Evolutionary conservation across 2,797 vertebrate genomes (phyloP), one percentile per base, ranked within the genome.

Genomic region (Sparus aurata): DNA sequence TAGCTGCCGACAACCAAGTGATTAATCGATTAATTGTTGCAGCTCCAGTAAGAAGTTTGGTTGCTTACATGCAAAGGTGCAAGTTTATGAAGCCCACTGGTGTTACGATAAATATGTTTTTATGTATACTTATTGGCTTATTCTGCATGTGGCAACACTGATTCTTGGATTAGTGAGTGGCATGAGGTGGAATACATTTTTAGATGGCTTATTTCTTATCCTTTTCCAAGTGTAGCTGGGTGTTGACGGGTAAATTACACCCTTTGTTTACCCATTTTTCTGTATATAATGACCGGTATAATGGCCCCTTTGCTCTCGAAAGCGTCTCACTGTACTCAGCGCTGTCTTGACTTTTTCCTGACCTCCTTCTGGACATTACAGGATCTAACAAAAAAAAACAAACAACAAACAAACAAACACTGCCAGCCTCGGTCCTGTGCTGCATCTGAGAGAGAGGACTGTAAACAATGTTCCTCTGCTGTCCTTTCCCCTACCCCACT

Each of bases 391-490:
- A 59, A 73, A 60, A 38, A 34, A 7, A 7, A n/a, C n/a, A n/a
- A n/a, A n/a, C n/a, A n/a, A n/a, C n/a, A 83, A 68, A 34, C 34
- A 34, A 34, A 30, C 3, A 3, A 34, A 34, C 30, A 66, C 47
- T 53, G 63, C 60, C 47, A 45, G 52, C 65, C 20, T 25, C 20
- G 12, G 27, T 58, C 55, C 58, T 23, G 5, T 18, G 49, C 34
- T 54, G 34, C 41, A 66, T 23, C 10, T 46, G 46, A 43, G 61
- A 54, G 79, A 73, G 52, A 49, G 13, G 47, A 77, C 27, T 60
- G 75, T 78, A 83, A 91, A 90, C 80, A 87, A 62, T 47, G 66
- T 34, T 73, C 63, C 54, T 73, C 63, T 15, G 47, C 61, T 75
- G 52, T 71, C 80, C 53, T 77, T 34, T 46, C 58, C 55, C 47